Base-by-base conservation (phyloP, 2,888 invertebrate genomes). In the Erynnis tages region DNA sequence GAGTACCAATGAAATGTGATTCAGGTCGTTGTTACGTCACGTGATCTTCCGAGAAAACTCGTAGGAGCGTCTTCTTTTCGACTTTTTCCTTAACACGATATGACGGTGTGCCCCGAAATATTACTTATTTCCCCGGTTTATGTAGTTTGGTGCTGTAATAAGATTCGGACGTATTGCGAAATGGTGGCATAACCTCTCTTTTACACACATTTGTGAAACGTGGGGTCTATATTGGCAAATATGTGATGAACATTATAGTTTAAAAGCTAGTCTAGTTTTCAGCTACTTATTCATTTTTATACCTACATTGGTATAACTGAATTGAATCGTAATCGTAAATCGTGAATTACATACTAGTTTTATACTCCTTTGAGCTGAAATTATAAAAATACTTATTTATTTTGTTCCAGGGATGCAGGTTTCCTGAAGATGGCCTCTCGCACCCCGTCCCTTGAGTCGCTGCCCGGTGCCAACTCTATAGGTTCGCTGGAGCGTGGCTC, bases 381-480 rank as follows among this genome's bases (percentile, higher is more conserved):
- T n/a, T n/a, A 17, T 7, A 7, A 14, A 58, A 60, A 48, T 49
- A 56, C 44, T 62, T 55, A 11, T 70, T 72, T 80, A 71, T 74
- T 63, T 89, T 89, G 85, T 93, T 92, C 27, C 92, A 94, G 94
- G 94, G 94, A 94, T 94, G 94, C 94, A 92, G 94, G 94, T 93
- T 93, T 93, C 94, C 91, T 94, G 94, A 95, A 95, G 93, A 96
- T 96, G 96, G 96, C 96, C 93, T 96, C 96, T 91, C 92, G 92
- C 88, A 96, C 96, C 91, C 96, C 96, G 90, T 97, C 96, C 90
- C 92, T 96, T 91, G 97, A 96, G 92, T 97, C 96, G 91, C 92
- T 95, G 91, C 94, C 94, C 82, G 94, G 95, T 93, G 95, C 95
- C 90, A 96, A 95, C 91, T 96, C 96, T 80, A 94, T 96, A 91